phyloP scores from a whole-genome alignment of 1,140 invertebrate genomes.

The Papilio aristodemus region DNA sequence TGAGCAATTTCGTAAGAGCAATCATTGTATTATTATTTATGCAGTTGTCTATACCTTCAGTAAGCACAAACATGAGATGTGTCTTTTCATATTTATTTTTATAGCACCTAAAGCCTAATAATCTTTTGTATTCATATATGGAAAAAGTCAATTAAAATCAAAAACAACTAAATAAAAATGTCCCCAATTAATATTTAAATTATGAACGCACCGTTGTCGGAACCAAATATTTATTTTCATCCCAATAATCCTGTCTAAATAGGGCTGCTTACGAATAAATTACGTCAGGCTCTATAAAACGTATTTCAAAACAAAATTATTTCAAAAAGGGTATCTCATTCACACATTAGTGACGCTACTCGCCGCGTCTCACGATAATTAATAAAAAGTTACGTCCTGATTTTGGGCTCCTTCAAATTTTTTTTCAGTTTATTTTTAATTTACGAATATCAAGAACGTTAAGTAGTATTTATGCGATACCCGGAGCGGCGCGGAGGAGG shows the following conservation, averaged over 20 bases:
- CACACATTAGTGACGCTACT: constrained; percentile 77
- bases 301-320: constrained; percentile 76
- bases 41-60: too few relatives aligned
- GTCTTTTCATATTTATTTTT: too few relatives aligned
- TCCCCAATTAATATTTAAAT: constrained; percentile 23
- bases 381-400: constrained; percentile 75
- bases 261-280: constrained; percentile 68
- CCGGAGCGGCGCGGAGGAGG: constrained; percentile 66
- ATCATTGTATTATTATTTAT: too few relatives aligned
- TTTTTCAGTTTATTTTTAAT: constrained; percentile 57
- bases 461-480: constrained; percentile 79
- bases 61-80: too few relatives aligned
- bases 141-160: not conserved
- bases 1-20: too few relatives aligned
- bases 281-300: constrained; percentile 70
- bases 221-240: constrained; percentile 54
- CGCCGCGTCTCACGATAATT: constrained; percentile 66
- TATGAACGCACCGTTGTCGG: not conserved
- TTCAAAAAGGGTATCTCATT: constrained; percentile 68
- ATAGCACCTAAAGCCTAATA: too few relatives aligned
- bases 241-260: constrained; percentile 49
- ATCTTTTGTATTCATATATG: not conserved
- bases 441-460: constrained; percentile 68
- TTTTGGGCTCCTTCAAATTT: constrained; percentile 46
- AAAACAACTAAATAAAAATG: constrained; percentile 11